Evolutionary conservation across 1,140 invertebrate species (phyloP).

Genomic region (Aphelenchoides fujianensis): DNA sequence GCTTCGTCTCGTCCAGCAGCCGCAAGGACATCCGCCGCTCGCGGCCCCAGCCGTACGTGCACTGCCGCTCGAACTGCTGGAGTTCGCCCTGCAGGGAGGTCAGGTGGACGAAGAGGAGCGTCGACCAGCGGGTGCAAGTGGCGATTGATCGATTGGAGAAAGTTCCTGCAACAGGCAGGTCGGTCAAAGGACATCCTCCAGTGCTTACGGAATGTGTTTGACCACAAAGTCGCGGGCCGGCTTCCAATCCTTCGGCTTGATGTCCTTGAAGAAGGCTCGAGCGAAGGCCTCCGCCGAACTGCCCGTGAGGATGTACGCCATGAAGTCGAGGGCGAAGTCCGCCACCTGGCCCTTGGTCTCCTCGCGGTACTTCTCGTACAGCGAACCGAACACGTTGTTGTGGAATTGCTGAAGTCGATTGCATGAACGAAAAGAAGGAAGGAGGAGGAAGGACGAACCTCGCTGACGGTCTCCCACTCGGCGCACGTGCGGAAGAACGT

Average conservation of each 20-base stretch:
- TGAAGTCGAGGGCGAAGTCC: constrained; percentile 14
- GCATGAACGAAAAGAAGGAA: no score
- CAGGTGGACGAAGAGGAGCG: constrained; percentile 3
- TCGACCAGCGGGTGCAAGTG: background rate
- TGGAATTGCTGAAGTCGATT: constrained; percentile 19
- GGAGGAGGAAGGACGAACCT: no score
- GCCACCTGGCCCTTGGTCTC: constrained; percentile 6
- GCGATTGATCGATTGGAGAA: constrained; percentile 7
- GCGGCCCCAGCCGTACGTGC: background rate
- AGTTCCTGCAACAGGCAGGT: constrained; percentile 14
- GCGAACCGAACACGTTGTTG: background rate
- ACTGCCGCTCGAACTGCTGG: background rate
- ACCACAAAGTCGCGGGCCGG: constrained; percentile 14
- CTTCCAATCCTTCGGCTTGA: constrained; percentile 20
- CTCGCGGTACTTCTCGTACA: constrained; percentile 6
- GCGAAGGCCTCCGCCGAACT: constrained; percentile 2
- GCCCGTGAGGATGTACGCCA: constrained; percentile 12
- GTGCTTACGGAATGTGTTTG: constrained; percentile 22
- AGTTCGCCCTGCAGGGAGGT: constrained; percentile 13
- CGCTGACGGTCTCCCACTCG: constrained; percentile 14
- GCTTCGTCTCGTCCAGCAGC: background rate
- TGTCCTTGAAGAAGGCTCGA: constrained; percentile 17
- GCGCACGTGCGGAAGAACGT: background rate
- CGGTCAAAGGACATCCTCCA: no score
- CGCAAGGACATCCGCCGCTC: background rate